These are phyloP conservation scores for Andrena trimmerana DNA, from an alignment of 2,888 invertebrate genomes.

Conservation along the genomic window DNA sequence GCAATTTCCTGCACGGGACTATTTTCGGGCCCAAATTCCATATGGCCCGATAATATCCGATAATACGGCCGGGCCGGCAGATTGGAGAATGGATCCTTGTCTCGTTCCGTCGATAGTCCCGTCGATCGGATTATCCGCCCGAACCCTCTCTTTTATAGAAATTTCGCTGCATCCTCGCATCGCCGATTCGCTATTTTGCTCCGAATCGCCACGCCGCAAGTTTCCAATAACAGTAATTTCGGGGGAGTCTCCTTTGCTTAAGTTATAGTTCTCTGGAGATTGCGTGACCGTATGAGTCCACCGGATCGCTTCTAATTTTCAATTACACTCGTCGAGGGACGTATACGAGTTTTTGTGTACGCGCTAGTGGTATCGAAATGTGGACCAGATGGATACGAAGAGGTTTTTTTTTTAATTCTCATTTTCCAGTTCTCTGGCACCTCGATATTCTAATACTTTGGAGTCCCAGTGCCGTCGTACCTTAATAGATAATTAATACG, in stretches of 20 bases:
- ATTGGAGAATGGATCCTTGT: constrained; percentile 43
- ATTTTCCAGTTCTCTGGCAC: no score
- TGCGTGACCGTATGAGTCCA: neutral
- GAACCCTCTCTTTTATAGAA: constrained; percentile 5
- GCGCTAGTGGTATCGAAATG: neutral
- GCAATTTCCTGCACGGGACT: constrained; percentile 85
- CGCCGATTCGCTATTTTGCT: neutral
- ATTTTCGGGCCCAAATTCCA: constrained; percentile 83
- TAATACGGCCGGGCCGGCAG: constrained; percentile 71
- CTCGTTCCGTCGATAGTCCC: constrained; percentile 18
- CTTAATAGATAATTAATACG: no score
- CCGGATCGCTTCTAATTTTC: constrained; percentile 4
- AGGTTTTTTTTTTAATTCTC: no score
- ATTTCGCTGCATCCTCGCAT: constrained; percentile 1
- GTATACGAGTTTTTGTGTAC: neutral
- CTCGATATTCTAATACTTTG: no score
- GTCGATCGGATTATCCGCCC: constrained; percentile 21
- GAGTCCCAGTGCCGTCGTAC: no score
- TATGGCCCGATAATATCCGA: constrained; percentile 83
- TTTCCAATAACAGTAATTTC: constrained; percentile 27
- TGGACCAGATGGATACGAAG: no score
- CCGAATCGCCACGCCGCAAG: neutral
- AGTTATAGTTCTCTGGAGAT: neutral
- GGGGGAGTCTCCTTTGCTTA: neutral
- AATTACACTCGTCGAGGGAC: neutral